Evolutionary conservation across 2,888 invertebrate genomes (phyloP).

Genomic region (Tubulanus polymorphus): DNA sequence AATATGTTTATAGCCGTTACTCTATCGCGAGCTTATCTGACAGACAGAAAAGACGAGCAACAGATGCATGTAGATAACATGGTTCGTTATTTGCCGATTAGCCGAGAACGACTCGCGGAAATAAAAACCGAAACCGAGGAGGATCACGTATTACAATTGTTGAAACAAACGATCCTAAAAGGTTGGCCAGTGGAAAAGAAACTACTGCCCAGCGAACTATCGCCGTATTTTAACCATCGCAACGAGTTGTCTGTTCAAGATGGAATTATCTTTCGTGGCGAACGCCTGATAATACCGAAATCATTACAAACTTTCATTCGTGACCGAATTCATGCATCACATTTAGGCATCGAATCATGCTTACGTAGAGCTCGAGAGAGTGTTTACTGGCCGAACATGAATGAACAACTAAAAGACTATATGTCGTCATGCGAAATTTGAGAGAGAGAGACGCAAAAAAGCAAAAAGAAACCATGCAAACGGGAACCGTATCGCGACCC

Average conservation of each 20-base stretch:
- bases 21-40: constrained; percentile 4
- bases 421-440: neutral
- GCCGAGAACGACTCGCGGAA: constrained; percentile 9
- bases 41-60: neutral
- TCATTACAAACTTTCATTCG: neutral
- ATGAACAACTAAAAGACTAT: neutral
- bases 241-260: constrained; percentile 18
- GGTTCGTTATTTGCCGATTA: constrained; percentile 5
- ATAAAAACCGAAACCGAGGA: constrained; percentile 11
- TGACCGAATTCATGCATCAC: neutral
- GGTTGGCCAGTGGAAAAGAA: constrained; percentile 19
- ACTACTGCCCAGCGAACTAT: constrained; percentile 10
- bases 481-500: neutral
- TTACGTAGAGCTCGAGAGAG: constrained; percentile 3
- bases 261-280: constrained; percentile 19
- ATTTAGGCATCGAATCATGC: constrained; percentile 6
- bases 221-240: constrained; percentile 17
- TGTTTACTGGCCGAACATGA: neutral
- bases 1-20: constrained; percentile 3
- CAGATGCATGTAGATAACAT: constrained; percentile 3
- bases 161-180: constrained; percentile 8
- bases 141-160: constrained; percentile 13
- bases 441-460: neutral
- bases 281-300: constrained; percentile 4
- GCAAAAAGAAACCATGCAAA: constrained; percentile 4